These are phyloP conservation scores for Gymnorhina tibicen DNA, from an alignment of 2,113 vertebrate genomes.

Conservation along the genomic window DNA sequence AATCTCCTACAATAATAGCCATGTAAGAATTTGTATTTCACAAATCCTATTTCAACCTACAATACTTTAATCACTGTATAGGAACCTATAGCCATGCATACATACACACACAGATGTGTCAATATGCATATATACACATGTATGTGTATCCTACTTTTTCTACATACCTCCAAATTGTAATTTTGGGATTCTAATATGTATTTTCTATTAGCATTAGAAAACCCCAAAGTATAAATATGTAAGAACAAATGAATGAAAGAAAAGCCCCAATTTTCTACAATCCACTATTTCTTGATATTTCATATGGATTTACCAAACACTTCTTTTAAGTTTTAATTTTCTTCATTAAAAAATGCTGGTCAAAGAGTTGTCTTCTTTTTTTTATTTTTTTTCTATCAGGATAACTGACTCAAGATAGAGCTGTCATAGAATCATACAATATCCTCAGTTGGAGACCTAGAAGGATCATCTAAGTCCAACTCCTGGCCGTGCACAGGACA, in stretches of 20 bases:
- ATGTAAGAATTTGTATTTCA: background rate
- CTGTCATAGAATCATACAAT: background rate
- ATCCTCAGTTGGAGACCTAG: background rate
- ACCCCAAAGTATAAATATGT: accelerated
- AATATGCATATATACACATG: background rate
- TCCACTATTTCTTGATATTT: background rate
- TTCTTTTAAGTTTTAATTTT: background rate
- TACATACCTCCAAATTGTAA: background rate
- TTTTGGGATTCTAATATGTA: background rate
- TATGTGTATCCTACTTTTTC: background rate
- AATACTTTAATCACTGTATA: background rate
- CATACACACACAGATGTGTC: background rate
- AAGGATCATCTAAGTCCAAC: background rate
- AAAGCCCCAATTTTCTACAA: background rate
- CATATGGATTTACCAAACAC: background rate
- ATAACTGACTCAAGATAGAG: background rate
- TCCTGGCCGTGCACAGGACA: background rate
- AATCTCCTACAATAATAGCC: background rate
- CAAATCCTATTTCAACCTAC: background rate
- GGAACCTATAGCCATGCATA: background rate
- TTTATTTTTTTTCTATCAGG: background rate
- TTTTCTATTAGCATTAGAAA: background rate
- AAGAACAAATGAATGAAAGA: background rate
- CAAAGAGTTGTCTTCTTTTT: too few relatives aligned
- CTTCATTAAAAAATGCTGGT: background rate